A percentile compares a stretch with the other conserved stretches of the same genome.
These are phyloP conservation scores for Gobio occitaniae DNA, from an alignment of 2,797 vertebrate species.

Conservation along the genomic window DNA sequence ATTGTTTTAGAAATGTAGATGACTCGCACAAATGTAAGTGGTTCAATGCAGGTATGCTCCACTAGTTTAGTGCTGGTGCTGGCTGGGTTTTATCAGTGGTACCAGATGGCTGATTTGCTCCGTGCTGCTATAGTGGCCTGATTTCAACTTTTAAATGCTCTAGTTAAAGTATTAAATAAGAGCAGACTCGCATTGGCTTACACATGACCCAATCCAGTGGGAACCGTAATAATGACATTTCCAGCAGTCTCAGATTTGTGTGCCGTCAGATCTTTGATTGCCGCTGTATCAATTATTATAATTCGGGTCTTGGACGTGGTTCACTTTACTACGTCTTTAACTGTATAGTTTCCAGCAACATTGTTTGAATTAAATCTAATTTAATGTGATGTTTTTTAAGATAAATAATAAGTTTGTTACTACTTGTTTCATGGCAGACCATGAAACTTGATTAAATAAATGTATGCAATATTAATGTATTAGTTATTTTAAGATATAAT, in stretches of 20 bases:
- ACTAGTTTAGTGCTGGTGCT: constrained; percentile 5
- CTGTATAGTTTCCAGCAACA: not conserved
- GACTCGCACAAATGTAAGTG: not conserved
- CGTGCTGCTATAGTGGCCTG: constrained; percentile 27
- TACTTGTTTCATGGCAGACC: not conserved
- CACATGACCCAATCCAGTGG: constrained; percentile 10
- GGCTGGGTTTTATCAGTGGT: constrained; percentile 15
- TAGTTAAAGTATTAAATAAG: constrained; percentile 42
- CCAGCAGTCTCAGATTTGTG: not conserved
- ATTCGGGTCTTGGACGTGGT: not conserved
- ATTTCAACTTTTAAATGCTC: constrained; percentile 32
- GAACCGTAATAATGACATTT: not conserved
- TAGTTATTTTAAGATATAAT: not conserved
- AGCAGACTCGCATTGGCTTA: not conserved
- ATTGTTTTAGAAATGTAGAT: not conserved
- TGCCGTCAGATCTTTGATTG: not conserved
- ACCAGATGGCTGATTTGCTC: constrained; percentile 37
- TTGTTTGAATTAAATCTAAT: not conserved
- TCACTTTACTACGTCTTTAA: not conserved
- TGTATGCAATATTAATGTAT: not conserved
- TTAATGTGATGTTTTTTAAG: not conserved
- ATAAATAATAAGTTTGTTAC: not conserved
- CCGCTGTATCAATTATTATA: not conserved
- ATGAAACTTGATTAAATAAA: not conserved
- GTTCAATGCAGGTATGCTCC: not conserved